Percentiles rank a stretch among this genome's conserved stretches.
Conservation (phyloP, 1,140 invertebrate species). For the Himalopsyche phryganea region DNA sequence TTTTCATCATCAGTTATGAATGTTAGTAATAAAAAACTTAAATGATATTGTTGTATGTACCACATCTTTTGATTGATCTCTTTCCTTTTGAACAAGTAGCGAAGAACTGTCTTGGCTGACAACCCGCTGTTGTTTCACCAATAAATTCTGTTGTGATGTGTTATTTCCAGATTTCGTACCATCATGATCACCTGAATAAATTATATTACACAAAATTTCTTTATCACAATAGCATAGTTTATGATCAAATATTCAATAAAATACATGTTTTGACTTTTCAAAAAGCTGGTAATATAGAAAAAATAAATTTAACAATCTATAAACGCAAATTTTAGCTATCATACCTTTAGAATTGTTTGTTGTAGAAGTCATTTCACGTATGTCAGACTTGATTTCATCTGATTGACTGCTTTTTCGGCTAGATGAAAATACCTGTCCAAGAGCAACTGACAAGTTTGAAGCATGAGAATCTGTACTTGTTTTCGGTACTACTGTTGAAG, state of each 20-base stretch:
- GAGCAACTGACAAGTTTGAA: slow-evolving; percentile 9
- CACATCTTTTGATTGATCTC: slow-evolving; percentile 6
- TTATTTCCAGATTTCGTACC: background rate
- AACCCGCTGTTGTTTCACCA: slow-evolving; percentile 20
- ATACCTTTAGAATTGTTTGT: background rate
- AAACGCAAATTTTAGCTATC: too few species aligned
- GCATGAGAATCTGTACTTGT: background rate
- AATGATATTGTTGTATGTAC: slow-evolving; percentile 2
- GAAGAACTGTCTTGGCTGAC: slow-evolving; percentile 12
- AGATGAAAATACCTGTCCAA: slow-evolving; percentile 20
- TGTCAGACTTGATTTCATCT: slow-evolving; percentile 24
- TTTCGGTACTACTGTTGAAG: too few species aligned
- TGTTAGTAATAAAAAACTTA: too few species aligned
- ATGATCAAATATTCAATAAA: too few species aligned
- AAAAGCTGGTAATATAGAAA: too few species aligned
- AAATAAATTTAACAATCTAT: too few species aligned
- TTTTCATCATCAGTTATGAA: too few species aligned
- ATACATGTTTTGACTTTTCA: too few species aligned
- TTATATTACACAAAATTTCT: background rate
- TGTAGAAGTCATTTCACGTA: slow-evolving; percentile 7
- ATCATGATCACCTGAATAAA: background rate
- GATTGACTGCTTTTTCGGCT: slow-evolving; percentile 32
- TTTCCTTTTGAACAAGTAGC: background rate
- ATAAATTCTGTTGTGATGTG: background rate
- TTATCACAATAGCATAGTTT: background rate